These are phyloP conservation scores for Sesia bembeciformis DNA, from an alignment of 2,888 invertebrate species.

Conservation along the genomic window DNA sequence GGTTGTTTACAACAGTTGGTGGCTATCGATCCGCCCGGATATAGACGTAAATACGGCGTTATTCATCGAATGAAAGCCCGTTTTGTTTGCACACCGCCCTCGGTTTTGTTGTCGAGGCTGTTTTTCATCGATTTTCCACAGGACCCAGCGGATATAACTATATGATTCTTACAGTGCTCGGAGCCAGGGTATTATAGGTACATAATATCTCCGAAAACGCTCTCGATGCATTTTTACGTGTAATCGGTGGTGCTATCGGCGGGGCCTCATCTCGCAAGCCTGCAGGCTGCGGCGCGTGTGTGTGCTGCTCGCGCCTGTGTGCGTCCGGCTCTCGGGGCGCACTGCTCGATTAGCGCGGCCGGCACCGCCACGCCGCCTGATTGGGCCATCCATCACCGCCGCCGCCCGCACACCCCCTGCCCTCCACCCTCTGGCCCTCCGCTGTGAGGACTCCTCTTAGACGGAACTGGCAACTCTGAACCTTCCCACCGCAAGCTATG, in stretches of 20 bases:
- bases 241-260: slow-evolving; percentile 27
- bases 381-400: slow-evolving; percentile 74
- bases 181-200: slow-evolving; percentile 27
- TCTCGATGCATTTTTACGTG: slow-evolving; percentile 52
- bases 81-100: slow-evolving; percentile 38
- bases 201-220: slow-evolving; percentile 36
- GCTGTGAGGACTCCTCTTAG: slow-evolving; percentile 22
- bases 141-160: slow-evolving; percentile 14
- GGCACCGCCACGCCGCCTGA: slow-evolving; percentile 68
- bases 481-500: slow-evolving; percentile 16
- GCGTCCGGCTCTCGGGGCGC: slow-evolving; percentile 51
- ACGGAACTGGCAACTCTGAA: slow-evolving; percentile 19
- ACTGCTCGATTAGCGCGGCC: slow-evolving; percentile 67
- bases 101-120: slow-evolving; percentile 42
- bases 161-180: not conserved
- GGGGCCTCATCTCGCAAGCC: slow-evolving; percentile 14
- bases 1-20: slow-evolving; percentile 70
- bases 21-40: slow-evolving; percentile 62
- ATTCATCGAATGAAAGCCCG: slow-evolving; percentile 41
- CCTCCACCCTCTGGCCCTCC: slow-evolving; percentile 52
- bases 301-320: slow-evolving; percentile 37
- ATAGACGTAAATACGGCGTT: slow-evolving; percentile 53
- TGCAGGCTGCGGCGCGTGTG: slow-evolving; percentile 18
- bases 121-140: slow-evolving; percentile 60
- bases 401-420: slow-evolving; percentile 38